Evolutionary conservation across 2,888 invertebrate genomes (phyloP), one percentile per base, ranked within the genome.

Genomic region (Apamea crenata): DNA sequence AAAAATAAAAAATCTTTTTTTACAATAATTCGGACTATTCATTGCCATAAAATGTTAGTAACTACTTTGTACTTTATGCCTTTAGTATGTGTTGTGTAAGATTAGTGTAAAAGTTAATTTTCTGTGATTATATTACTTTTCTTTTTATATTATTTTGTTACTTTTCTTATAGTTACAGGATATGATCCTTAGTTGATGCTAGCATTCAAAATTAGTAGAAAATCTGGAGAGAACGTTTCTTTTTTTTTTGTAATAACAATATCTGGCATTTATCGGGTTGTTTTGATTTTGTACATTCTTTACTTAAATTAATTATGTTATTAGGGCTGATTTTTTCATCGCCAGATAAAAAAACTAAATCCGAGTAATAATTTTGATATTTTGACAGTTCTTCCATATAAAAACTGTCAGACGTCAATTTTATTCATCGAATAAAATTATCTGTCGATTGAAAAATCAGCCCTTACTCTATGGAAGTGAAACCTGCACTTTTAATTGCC

Each of bases 91-190:
- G 89, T 93, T 91, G 90, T 91, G 88, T 93, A 88, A 86, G 83
- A 79, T 89, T 92, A 92, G 92, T 92, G 91, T 96, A 93, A 93
- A 93, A 93, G 92, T 94, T 94, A 94, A 89, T 86, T 94, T 95
- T 95, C 95, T 96, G 96, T 96, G 96, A 96, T 96, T 96, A 93
- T 93, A 91, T 92, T 92, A 89, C 86, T 91, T 91, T 92, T 93
- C 92, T 94, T 93, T 88, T 88, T 89, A 76, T 92, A 86, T 93
- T 91, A 92, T 92, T 93, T 92, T 93, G 91, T 93, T 94, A 91
- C 91, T 91, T 91, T 59, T 91, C 90, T 91, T 93, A 90, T 94
- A 92, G 91, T 93, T 95, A 94, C 92, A 93, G 95, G 95, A 96
- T 96, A 78, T 91, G 93, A 96, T 96, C 95, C 95, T 91, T 95